Evolutionary conservation across 2,888 invertebrate genomes (phyloP).

Genomic region (Tachina fera): DNA sequence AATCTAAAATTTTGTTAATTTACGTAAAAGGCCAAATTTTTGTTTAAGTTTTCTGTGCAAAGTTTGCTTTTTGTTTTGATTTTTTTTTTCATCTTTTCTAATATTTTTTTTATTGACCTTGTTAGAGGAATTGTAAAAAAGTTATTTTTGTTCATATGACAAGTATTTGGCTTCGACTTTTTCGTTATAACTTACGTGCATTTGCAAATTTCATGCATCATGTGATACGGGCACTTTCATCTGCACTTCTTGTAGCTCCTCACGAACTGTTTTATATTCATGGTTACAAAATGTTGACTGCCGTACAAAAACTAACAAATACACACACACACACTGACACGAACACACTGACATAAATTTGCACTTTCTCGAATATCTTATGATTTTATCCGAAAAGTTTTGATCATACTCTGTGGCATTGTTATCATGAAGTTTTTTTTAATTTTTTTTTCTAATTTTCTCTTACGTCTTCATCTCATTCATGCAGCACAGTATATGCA

Average conservation of each 20-base stretch:
- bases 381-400: constrained; percentile 43
- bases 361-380: constrained; percentile 26
- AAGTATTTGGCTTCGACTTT: constrained; percentile 54
- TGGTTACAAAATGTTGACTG: constrained; percentile 39
- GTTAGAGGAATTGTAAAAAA: constrained; percentile 48
- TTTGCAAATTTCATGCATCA: constrained; percentile 51
- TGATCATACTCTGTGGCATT: constrained; percentile 64
- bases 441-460: constrained; percentile 11
- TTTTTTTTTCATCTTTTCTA: background rate
- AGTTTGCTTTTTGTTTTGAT: background rate
- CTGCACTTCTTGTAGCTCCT: constrained; percentile 12
- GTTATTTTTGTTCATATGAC: constrained; percentile 40
- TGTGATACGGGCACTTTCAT: constrained; percentile 42
- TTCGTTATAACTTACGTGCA: constrained; percentile 57
- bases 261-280: constrained; percentile 60
- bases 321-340: background rate
- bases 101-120: constrained; percentile 61
- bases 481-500: constrained; percentile 49
- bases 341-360: background rate
- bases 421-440: constrained; percentile 54
- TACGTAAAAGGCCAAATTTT: constrained; percentile 24
- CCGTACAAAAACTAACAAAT: background rate
- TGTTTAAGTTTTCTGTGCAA: constrained; percentile 10
- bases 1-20: constrained; percentile 62
- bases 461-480: constrained; percentile 25